Conservation (phyloP, 2,797 vertebrate species). For the Eremophila alpestris region DNA sequence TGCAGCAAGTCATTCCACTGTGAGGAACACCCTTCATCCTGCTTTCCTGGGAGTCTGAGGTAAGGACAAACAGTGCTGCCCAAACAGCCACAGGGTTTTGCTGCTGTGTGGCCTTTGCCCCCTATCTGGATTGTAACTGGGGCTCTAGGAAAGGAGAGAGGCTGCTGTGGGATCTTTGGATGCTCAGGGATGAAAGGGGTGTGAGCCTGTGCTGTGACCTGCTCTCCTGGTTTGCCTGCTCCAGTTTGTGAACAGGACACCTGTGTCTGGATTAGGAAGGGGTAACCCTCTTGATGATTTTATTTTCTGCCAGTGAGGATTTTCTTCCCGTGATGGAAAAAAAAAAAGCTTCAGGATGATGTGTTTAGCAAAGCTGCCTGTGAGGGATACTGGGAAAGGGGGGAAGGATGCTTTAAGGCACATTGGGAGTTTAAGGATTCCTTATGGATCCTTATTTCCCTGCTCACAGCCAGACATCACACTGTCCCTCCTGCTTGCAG, state of each 20-base stretch:
- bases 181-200: neutral
- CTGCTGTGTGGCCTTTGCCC: neutral
- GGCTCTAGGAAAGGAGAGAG: neutral
- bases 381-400: neutral
- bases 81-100: accelerated
- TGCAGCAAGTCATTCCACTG: neutral
- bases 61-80: neutral
- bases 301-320: neutral
- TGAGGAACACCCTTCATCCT: neutral
- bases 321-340: neutral
- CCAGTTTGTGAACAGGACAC: neutral
- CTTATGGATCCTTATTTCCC: neutral
- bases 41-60: accelerated
- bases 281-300: neutral
- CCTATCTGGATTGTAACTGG: neutral
- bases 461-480: neutral
- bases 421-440: neutral
- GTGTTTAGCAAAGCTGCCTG: neutral
- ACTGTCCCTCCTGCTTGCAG: neutral
- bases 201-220: neutral
- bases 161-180: neutral
- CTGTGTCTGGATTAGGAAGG: neutral
- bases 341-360: neutral
- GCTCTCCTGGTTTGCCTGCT: neutral
- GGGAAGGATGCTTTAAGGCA: neutral